phyloP scores from a whole-genome alignment of 35 echinoderm and acorn worm genomes.

The Heliocidaris erythrogramma region DNA sequence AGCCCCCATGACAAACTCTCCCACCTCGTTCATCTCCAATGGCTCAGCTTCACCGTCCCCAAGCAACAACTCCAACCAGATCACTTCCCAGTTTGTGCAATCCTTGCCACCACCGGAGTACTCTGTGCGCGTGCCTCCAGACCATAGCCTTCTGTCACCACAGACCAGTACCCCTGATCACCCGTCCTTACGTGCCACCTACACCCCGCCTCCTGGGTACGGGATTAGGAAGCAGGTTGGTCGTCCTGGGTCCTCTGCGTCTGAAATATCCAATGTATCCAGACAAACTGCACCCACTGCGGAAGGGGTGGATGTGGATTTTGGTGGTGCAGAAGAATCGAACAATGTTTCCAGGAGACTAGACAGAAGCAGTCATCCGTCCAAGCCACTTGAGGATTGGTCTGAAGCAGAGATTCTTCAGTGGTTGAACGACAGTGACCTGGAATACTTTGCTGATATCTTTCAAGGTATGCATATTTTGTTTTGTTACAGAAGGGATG shows the following conservation, averaged over 20 bases:
- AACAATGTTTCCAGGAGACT: not conserved
- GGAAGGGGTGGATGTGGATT: not conserved
- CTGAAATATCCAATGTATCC: not conserved
- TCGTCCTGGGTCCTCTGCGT: not conserved
- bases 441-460: slow-evolving; percentile 67
- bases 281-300: not conserved
- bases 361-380: not conserved
- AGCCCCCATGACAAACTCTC: not conserved
- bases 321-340: not conserved
- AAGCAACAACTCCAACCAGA: slow-evolving; percentile 3
- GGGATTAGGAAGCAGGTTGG: not conserved
- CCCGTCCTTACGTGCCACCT: not conserved
- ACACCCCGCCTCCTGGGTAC: slow-evolving; percentile 41
- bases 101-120: slow-evolving; percentile 33
- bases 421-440: slow-evolving; percentile 56
- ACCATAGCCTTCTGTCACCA: not conserved
- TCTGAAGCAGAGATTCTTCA: slow-evolving; percentile 51
- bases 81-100: slow-evolving; percentile 22
- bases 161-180: not conserved
- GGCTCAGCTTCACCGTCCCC: slow-evolving; percentile 25
- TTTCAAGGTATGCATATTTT: slow-evolving; percentile 58
- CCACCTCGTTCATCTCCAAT: slow-evolving; percentile 20
- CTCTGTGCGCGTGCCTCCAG: not conserved
- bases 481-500: not conserved
- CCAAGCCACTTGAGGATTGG: slow-evolving; percentile 47